Base-by-base conservation (phyloP, 2,113 vertebrate species). In the Indicator maculatus region DNA sequence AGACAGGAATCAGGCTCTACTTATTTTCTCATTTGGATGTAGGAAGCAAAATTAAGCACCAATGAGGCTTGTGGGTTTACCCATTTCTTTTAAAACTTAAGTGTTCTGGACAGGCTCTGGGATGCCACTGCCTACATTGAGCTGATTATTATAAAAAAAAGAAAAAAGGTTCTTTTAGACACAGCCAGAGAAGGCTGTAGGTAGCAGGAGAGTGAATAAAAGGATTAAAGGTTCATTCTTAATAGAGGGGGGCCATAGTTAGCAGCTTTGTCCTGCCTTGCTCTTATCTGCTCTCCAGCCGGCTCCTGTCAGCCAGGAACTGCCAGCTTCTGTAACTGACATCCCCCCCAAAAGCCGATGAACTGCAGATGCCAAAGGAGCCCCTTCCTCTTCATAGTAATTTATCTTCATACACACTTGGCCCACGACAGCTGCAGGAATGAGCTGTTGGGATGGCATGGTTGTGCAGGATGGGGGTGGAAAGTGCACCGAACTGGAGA, bases 371-470 rank as follows among this genome's bases (percentile, higher is more conserved):
- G 86, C 89, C 83, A 58, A 38, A 88, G 88, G 85, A 86, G 52
- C 45, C 17, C 12, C 85, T 88, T n/a, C 24, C 19, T 11, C 86
- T 88, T n/a, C 24, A 5, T 23, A 9, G 11, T 88, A 47, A 1
- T 85, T 58, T 88, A 81, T 85, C 17, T 59, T 74, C 31, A 39
- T 0, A 64, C 18, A 9, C 3, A 1, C 72, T 60, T 44, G 19
- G 56, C 89, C 36, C 36, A 7, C 7, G 30, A 36, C 5, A 4
- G 67, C 53, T 59, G 76, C 16, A 5, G 87, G 38, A 33, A 11
- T 0, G 1, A 20, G n/a, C 8, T 0, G 0, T 1, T 3, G 80
- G 63, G 18, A 7, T 52, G 64, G 15, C 9, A 3, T 0, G 12
- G 38, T 18, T 23, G 36, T 8, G 27, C 53, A 63, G 66, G 33